Conservation (phyloP, 2,797 vertebrate species). For the Lagorchestes hirsutus region DNA sequence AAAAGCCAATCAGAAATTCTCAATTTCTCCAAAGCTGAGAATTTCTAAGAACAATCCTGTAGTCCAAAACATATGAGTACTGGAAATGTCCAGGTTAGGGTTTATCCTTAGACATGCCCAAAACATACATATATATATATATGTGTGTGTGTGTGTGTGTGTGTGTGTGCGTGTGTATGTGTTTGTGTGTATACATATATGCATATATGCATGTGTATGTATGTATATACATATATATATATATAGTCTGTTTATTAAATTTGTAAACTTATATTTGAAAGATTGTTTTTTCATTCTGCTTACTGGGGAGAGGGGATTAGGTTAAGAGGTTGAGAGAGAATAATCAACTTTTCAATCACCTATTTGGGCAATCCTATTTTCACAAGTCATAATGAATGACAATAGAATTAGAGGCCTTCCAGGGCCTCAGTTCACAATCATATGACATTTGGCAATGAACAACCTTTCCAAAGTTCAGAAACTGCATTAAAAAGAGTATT, state of each 20-base stretch:
- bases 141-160: no score
- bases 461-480: conserved; percentile 87
- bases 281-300: neutral
- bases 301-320: neutral
- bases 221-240: neutral
- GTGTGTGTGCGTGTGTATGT: no score
- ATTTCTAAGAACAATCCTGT: neutral
- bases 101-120: neutral
- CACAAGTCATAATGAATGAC: conserved; percentile 69
- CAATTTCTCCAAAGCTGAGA: conserved; percentile 43
- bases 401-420: conserved; percentile 78
- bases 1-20: conserved; percentile 42
- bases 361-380: conserved; percentile 59
- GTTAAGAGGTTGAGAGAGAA: neutral
- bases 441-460: conserved; percentile 84
- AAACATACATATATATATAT: no score
- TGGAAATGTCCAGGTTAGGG: neutral
- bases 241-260: neutral
- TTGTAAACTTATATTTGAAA: conserved; percentile 32
- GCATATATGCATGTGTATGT: no score
- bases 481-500: conserved; percentile 85
- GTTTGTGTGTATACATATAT: no score
- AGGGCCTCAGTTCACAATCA: conserved; percentile 74
- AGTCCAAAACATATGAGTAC: neutral
- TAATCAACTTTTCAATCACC: conserved; percentile 57